These are phyloP conservation scores for Brevimyrus niger DNA, from an alignment of 2,113 vertebrate genomes.

Conservation along the genomic window DNA sequence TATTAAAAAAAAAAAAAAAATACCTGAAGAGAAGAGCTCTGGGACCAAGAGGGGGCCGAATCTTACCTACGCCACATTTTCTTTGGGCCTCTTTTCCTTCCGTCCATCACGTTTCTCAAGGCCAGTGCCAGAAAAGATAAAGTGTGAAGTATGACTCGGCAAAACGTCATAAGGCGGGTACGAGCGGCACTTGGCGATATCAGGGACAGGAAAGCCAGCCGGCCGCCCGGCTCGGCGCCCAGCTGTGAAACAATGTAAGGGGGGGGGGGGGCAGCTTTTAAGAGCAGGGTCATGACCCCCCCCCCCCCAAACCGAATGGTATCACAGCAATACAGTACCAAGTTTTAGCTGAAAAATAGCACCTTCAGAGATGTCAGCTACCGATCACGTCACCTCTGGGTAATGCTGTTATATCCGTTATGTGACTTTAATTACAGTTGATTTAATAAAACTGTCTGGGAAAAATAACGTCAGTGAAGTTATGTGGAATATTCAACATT, in stretches of 20 bases:
- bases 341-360: neutral
- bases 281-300: neutral
- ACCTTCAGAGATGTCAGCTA: neutral
- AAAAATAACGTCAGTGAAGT: neutral
- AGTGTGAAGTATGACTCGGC: conserved; percentile 36
- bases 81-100: conserved; percentile 31
- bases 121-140: conserved; percentile 43
- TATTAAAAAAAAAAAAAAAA: neutral
- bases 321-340: neutral
- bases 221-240: neutral
- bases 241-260: neutral
- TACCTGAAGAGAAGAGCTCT: neutral
- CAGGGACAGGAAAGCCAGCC: conserved; percentile 33
- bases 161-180: conserved; percentile 20
- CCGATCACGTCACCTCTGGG: neutral
- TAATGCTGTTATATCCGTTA: neutral
- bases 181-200: conserved; percentile 20
- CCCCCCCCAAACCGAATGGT: neutral
- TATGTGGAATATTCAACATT: neutral
- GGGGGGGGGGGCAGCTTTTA: neutral
- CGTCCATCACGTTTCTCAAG: conserved; percentile 29
- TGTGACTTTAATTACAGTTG: neutral
- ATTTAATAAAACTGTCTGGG: neutral
- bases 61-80: neutral
- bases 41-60: neutral